Conservation (phyloP, 2,888 invertebrate species). For the Bombylius major region DNA sequence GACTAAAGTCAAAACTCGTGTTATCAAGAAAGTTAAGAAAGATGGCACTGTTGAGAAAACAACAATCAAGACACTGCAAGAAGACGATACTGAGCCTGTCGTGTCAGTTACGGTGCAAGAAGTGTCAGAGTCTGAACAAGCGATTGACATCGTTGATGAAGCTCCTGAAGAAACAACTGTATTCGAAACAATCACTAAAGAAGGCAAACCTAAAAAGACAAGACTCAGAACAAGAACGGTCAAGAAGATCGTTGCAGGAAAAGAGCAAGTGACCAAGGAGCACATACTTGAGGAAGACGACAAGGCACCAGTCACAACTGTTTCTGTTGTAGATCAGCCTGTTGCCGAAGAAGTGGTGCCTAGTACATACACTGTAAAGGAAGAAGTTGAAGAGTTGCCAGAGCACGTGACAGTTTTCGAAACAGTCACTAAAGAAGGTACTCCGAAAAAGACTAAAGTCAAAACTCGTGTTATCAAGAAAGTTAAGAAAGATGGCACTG, state of each 20-base stretch:
- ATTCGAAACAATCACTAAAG: conserved; percentile 16
- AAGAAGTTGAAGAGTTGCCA: conserved; percentile 16
- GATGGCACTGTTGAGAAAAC: conserved; percentile 28
- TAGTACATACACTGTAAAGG: too few species aligned
- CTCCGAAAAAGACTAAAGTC: conserved; percentile 18
- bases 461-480: conserved; percentile 17
- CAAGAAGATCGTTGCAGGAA: conserved; percentile 28
- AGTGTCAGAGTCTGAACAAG: neutral
- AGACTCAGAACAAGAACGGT: conserved; percentile 26
- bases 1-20: conserved; percentile 26
- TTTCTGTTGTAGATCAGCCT: conserved; percentile 14
- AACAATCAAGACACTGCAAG: conserved; percentile 22
- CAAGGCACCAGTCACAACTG: conserved; percentile 29
- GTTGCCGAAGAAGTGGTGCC: conserved; percentile 23
- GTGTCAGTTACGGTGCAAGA: conserved; percentile 20
- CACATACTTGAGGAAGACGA: conserved; percentile 32
- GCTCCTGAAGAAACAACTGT: conserved; percentile 17
- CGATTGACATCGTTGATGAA: conserved; percentile 17
- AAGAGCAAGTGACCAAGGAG: conserved; percentile 34
- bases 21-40: conserved; percentile 26
- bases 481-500: too few species aligned
- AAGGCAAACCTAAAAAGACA: conserved; percentile 23
- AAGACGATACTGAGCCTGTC: conserved; percentile 21
- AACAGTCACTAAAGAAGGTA: conserved; percentile 22
- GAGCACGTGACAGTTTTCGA: conserved; percentile 20